These are phyloP conservation scores for Lordiphosa mommai DNA, from an alignment of 1,140 invertebrate species.

Conservation along the genomic window DNA sequence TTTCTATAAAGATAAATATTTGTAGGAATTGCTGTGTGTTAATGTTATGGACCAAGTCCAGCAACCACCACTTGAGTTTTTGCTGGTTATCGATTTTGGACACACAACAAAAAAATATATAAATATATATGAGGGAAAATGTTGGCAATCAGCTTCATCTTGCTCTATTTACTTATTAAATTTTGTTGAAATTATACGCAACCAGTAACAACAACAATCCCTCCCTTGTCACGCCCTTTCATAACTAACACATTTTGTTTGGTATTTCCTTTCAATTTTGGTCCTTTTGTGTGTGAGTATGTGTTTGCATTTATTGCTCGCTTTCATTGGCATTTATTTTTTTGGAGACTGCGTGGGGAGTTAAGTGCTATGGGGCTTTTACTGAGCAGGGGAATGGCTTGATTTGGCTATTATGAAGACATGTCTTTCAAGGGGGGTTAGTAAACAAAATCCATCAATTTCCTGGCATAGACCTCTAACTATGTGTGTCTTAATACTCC, in stretches of 20 bases:
- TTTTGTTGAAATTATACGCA: slow-evolving; percentile 67
- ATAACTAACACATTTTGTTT: slow-evolving; percentile 62
- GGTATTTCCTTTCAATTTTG: slow-evolving; percentile 44
- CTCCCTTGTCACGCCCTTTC: slow-evolving; percentile 32
- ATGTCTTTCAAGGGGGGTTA: slow-evolving; percentile 4
- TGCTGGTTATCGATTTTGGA: slow-evolving; percentile 6
- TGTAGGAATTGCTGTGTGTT: slow-evolving; percentile 47
- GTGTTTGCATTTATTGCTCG: slow-evolving; percentile 67
- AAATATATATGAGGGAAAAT: not conserved
- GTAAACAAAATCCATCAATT: too few species aligned
- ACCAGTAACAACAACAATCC: slow-evolving; percentile 27
- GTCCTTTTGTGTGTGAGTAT: slow-evolving; percentile 13
- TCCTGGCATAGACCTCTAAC: too few species aligned
- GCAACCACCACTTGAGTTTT: slow-evolving; percentile 2
- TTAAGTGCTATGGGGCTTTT: slow-evolving; percentile 45
- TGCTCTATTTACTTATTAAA: slow-evolving; percentile 74
- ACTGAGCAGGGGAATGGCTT: slow-evolving; percentile 1
- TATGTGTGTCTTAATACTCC: too few species aligned
- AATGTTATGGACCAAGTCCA: slow-evolving; percentile 23
- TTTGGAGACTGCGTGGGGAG: slow-evolving; percentile 21
- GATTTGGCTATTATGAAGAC: slow-evolving; percentile 39
- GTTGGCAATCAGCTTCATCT: slow-evolving; percentile 24
- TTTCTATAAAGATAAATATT: slow-evolving; percentile 15
- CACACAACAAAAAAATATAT: slow-evolving; percentile 1
- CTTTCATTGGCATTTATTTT: slow-evolving; percentile 76